phyloP scores from a whole-genome alignment of 2,797 vertebrate genomes.

The Anolis apletophallus region DNA sequence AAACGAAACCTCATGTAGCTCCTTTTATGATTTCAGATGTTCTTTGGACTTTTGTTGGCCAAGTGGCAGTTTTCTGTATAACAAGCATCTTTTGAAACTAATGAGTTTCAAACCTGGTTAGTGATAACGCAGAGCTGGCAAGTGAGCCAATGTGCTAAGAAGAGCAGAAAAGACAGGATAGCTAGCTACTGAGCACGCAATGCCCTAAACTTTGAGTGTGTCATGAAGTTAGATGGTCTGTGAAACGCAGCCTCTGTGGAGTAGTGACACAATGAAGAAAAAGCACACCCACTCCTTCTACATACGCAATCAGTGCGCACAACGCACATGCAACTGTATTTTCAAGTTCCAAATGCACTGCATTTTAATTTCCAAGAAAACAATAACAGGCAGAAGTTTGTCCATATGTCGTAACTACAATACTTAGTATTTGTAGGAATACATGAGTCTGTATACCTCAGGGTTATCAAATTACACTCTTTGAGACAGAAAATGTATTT shows the following conservation, averaged over 20 bases:
- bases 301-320: neutral
- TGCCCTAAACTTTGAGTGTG: neutral
- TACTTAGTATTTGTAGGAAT: conserved; percentile 16
- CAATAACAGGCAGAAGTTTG: neutral
- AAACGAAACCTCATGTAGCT: neutral
- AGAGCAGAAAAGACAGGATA: neutral
- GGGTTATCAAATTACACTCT: conserved; percentile 26
- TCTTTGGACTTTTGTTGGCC: neutral
- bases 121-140: too few species aligned
- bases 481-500: conserved; percentile 43
- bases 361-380: conserved; percentile 12
- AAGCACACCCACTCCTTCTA: neutral
- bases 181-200: neutral
- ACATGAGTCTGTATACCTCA: conserved; percentile 1
- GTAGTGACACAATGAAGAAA: neutral
- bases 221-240: neutral
- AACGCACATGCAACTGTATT: neutral
- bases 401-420: neutral
- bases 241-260: neutral
- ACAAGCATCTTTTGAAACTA: neutral
- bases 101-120: neutral
- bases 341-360: neutral
- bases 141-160: neutral
- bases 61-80: neutral
- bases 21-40: neutral